Evolutionary conservation across 2,888 invertebrate species (phyloP).

Genomic region (Nephrotoma flavescens): DNA sequence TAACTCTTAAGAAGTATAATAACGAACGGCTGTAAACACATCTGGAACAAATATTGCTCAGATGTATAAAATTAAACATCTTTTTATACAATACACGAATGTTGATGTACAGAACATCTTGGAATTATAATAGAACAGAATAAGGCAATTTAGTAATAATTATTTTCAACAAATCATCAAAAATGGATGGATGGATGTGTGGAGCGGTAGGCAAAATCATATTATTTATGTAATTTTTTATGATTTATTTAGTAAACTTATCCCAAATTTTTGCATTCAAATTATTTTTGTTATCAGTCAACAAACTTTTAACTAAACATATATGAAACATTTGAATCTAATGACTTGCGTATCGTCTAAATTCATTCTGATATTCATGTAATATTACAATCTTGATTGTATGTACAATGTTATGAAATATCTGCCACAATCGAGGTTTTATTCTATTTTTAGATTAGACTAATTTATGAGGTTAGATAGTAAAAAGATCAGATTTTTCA

Average conservation of each 20-base stretch:
- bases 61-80: neutral
- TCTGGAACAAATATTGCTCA: neutral
- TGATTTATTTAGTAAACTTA: neutral
- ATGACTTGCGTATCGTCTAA: neutral
- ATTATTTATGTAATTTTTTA: neutral
- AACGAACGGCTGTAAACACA: neutral
- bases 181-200: neutral
- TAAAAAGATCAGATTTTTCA: neutral
- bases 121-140: neutral
- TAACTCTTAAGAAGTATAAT: neutral
- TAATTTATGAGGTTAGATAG: neutral
- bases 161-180: neutral
- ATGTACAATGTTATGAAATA: neutral
- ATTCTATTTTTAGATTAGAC: neutral
- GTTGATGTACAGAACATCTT: neutral
- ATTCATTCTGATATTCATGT: neutral
- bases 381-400: neutral
- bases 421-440: neutral
- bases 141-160: neutral
- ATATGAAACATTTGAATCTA: neutral
- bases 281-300: neutral
- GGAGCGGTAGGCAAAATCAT: neutral
- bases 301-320: neutral
- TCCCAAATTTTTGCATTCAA: neutral
- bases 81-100: neutral